Evolutionary conservation across 2,797 vertebrate genomes (phyloP).

Genomic region (Xenops minutus): DNA sequence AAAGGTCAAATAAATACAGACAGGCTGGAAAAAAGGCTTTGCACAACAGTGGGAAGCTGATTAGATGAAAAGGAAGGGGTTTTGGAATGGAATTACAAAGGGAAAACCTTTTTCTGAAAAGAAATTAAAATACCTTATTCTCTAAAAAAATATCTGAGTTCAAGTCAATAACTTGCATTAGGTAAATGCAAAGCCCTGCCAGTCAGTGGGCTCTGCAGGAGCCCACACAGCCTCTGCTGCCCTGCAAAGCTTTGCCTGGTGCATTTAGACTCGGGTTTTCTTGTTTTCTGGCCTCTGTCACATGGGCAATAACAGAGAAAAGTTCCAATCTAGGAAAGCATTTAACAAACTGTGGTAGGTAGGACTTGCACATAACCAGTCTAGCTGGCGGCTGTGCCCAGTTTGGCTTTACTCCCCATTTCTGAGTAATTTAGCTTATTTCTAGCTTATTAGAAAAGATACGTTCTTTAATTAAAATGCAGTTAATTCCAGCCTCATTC

Average conservation of each 20-base stretch:
- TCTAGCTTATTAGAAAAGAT: neutral
- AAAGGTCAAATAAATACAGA: constrained; percentile 1
- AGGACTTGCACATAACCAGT: rapidly evolving
- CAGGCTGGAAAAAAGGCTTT: neutral
- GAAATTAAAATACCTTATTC: neutral
- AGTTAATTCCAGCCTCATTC: neutral
- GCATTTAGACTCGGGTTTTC: neutral
- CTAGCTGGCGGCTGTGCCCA: neutral
- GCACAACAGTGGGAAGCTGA: neutral
- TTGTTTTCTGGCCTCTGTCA: neutral
- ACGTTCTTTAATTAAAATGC: neutral
- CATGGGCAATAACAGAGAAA: neutral
- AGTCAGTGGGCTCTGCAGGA: neutral
- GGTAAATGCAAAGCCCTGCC: rapidly evolving
- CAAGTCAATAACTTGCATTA: neutral
- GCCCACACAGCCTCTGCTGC: neutral
- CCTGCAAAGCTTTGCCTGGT: neutral
- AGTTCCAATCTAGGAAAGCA: neutral
- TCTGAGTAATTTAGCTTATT: neutral
- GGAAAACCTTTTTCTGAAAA: neutral
- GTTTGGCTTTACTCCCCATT: neutral
- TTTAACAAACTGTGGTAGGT: neutral
- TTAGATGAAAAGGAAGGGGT: neutral
- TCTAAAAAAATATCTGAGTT: neutral
- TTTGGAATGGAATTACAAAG: neutral